Evolutionary conservation across 2,888 invertebrate species (phyloP), one percentile per base, ranked within the genome.

Genomic region (Cryptophagus acutangulus): DNA sequence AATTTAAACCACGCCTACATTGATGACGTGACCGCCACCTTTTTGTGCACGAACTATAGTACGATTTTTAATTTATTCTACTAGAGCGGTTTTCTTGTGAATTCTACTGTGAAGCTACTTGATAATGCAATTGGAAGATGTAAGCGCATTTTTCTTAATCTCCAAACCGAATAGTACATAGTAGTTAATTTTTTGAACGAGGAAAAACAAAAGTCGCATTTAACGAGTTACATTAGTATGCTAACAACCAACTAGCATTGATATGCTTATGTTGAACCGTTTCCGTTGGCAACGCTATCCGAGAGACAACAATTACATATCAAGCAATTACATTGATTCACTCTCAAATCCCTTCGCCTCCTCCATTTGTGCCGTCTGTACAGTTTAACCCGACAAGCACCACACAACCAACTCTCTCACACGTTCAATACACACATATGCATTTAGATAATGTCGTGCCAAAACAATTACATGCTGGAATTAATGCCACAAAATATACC

Each of bases 261-360:
- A 31, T 31, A 31, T 31, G 31, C 31, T 31, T 31, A 31, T 31
- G 31, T 31, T 31, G n/a, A 31, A 31, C 31, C 16, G 31, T 31
- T 31, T 31, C 31, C 31, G 31, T 31, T 31, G 15, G 31, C 31
- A 31, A 31, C 31, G 24, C 24, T n/a, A 20, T 20, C 24, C 24
- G 13, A 31, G 31, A 31, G 31, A 31, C 31, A 31, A 31, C 31
- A 31, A 31, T 31, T 31, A 31, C 31, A 31, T 31, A 31, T 31
- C 31, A 31, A 31, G 31, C 31, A 31, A 31, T 31, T 31, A 31
- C 4, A 31, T 31, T 31, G 31, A 31, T 31, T 31, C 31, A 31
- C 12, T 8, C 20, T 20, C 26, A 4, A 6, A 4, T 13, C 31
- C 31, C 31, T 13, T 16, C 31, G 13, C 14, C n/a, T 4, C 16